phyloP scores from a whole-genome alignment of 2,888 invertebrate species.

The Cephonodes hylas region DNA sequence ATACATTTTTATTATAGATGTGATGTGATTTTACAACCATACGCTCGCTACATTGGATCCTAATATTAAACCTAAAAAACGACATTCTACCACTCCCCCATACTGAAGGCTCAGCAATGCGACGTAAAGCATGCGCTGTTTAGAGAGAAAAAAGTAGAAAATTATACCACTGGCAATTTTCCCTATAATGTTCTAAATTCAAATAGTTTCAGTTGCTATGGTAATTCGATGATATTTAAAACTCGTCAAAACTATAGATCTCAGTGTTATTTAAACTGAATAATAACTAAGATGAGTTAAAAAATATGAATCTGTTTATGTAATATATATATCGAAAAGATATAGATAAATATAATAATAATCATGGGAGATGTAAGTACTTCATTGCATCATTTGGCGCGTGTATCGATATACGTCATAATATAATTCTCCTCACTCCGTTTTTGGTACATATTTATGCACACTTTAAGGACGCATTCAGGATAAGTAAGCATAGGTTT shows the following conservation, averaged over 20 bases:
- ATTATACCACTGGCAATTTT: background rate
- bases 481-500: too few species aligned
- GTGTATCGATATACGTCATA: too few species aligned
- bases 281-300: background rate
- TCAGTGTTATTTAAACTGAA: background rate
- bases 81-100: too few species aligned
- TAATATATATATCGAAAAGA: background rate
- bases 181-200: background rate
- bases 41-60: too few species aligned
- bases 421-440: too few species aligned
- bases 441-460: too few species aligned
- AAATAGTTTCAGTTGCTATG: background rate
- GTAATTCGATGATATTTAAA: background rate
- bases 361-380: conserved; percentile 17
- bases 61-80: too few species aligned
- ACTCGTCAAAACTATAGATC: background rate
- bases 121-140: too few species aligned
- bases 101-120: too few species aligned
- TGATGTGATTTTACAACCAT: too few species aligned
- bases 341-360: background rate
- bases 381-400: background rate
- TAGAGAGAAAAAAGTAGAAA: background rate
- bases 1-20: too few species aligned
- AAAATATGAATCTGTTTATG: background rate
- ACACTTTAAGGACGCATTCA: too few species aligned